These are phyloP conservation scores for Achlya flavicornis DNA, from an alignment of 2,888 invertebrate species.

Conservation along the genomic window DNA sequence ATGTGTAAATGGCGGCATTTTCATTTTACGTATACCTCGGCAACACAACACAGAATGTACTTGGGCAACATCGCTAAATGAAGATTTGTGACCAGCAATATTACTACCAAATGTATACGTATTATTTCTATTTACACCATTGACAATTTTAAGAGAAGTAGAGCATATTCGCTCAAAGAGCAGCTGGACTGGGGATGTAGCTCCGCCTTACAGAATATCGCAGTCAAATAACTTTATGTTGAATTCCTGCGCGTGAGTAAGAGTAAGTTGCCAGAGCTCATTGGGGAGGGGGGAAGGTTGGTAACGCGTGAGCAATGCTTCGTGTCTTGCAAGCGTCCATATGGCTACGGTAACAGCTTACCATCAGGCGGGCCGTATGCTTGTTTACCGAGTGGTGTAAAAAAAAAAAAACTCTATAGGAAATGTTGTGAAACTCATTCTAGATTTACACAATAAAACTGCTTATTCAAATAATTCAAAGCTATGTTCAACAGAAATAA, in stretches of 20 bases:
- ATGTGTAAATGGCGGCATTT: conserved; percentile 56
- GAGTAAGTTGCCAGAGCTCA: too few relatives aligned
- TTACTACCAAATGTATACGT: conserved; percentile 50
- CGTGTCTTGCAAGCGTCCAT: too few relatives aligned
- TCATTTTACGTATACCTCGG: conserved; percentile 51
- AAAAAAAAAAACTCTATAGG: conserved; percentile 31
- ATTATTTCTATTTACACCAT: conserved; percentile 31
- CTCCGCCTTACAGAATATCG: too few relatives aligned
- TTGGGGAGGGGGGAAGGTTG: too few relatives aligned
- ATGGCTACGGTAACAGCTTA: too few relatives aligned
- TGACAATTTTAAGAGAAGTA: conserved; percentile 24
- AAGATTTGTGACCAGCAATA: conserved; percentile 72
- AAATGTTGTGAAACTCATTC: conserved; percentile 35
- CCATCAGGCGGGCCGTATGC: too few relatives aligned
- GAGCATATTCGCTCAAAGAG: too few relatives aligned
- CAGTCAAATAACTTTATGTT: too few relatives aligned
- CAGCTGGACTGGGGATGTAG: too few relatives aligned
- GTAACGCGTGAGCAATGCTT: too few relatives aligned
- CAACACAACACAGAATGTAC: conserved; percentile 45
- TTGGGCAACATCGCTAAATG: conserved; percentile 57
- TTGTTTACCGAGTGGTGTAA: too few relatives aligned
- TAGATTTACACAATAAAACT: conserved; percentile 26
- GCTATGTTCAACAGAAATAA: conserved; percentile 21
- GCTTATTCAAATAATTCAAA: conserved; percentile 29
- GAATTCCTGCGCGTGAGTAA: too few relatives aligned